Base-by-base conservation (phyloP, 2,797 vertebrate species). In the Rhinella marina region DNA sequence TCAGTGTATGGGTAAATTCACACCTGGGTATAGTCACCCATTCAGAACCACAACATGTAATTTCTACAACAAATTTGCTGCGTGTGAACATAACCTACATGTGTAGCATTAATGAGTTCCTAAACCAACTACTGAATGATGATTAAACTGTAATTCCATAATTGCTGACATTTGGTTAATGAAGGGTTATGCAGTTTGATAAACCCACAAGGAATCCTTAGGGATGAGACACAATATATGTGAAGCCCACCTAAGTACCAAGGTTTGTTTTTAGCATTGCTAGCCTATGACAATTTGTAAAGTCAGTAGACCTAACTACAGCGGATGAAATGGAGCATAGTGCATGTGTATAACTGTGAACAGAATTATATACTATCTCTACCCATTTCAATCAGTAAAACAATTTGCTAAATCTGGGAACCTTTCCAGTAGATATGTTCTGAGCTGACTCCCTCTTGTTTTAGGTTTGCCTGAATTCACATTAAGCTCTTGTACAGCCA, bases 401-500 rank as follows among this genome's bases (percentile, higher is more conserved):
- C 61, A 66, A 77, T 87, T 82, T 83, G 70, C 80, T 41, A 68
- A 83, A 32, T 82, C 86, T 87, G 86, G 86, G 86, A 87, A 66
- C 25, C 72, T 72, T 82, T 83, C 81, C 86, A 87, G 61, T 64
- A 27, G 80, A 52, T 76, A 77, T 78, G 56, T 87, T 64, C 25
- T 62, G 48, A 73, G 62, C 80, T 77, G 72, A 82, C 64, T 87
- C 50, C 48, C 86, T 87, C 81, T 66, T 82, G 81, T 87, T 87
- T 77, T 83, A 87, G 86, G 59, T 83, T 87, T 83, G 86, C 86
- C 86, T 87, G 70, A 87, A 75, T 78, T 83, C 86, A 82, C 59
- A 66, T 83, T 87, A 83, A 87, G 86, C 81, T 77, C 57, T 83
- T 83, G 12, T 56, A 87, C 50, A 87, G 57, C 81, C 86, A 83